phyloP scores from a whole-genome alignment of 2,113 vertebrate species.

The Burhinus bistriatus region DNA sequence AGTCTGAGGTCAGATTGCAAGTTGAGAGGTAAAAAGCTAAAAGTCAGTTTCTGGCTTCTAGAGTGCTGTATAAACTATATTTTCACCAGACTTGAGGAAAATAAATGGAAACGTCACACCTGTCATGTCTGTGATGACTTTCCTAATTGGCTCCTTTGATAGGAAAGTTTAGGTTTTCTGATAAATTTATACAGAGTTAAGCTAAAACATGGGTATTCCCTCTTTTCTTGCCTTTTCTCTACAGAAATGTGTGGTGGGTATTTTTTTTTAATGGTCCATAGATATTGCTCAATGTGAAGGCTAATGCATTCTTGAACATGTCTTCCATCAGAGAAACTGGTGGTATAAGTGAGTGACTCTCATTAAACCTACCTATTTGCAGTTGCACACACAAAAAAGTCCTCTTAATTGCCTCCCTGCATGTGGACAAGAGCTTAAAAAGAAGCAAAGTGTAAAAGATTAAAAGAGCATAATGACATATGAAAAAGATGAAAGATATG shows the following conservation, averaged over 20 bases:
- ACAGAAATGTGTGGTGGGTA: background rate
- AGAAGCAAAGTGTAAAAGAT: background rate
- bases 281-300: background rate
- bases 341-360: background rate
- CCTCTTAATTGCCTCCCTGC: slow-evolving; percentile 1
- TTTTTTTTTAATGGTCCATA: background rate
- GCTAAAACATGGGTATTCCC: background rate
- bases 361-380: background rate
- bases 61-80: background rate
- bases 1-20: background rate
- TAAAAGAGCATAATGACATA: background rate
- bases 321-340: background rate
- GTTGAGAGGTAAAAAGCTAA: background rate
- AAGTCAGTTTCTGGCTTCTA: background rate
- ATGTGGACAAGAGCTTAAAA: slow-evolving; percentile 10
- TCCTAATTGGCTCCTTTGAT: background rate
- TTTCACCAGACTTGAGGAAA: background rate
- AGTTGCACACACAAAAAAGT: background rate
- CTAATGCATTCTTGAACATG: background rate
- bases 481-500: background rate
- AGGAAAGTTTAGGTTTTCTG: background rate
- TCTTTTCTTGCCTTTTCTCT: background rate
- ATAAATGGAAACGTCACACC: background rate
- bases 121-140: background rate
- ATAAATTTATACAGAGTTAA: background rate